Base-by-base conservation (phyloP, 2,888 invertebrate genomes). In the Clitarchus hookeri region DNA sequence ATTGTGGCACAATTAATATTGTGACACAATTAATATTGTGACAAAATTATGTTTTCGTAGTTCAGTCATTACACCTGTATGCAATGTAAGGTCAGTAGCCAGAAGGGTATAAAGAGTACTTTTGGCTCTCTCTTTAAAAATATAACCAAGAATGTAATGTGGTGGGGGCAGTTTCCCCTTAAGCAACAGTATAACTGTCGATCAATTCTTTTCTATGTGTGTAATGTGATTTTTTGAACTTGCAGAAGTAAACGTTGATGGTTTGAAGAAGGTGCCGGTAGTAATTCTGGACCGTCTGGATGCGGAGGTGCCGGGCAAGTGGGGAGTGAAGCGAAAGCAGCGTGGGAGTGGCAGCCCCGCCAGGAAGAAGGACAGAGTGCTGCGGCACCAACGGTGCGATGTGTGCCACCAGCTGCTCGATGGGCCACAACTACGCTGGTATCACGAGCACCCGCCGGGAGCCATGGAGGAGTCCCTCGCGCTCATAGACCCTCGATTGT, bases 401-500 rank as follows among this genome's bases (percentile, higher is more conserved):
- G 91, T 92, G 84, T 94, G 94, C 89, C 90, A 90, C 19, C 93
- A 93, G 89, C 90, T 91, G 82, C 89, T 93, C 54, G 91, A 92
- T 86, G 92, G 92, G 84, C 90, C 91, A 26, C 92, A 93, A 87
- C 90, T 93, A 23, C 90, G 90, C 77, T 87, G 94, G 82, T 96
- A 95, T 90, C 93, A 94, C 89, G 96, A 96, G n/a, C 96, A 96
- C 91, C 95, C 96, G 82, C 95, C 95, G 89, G 93, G 95, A 91
- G 94, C 96, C 84, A 93, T 94, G 84, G 96, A 96, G 90, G 97
- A 97, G 91, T 95, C 94, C 90, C 93, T 96, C 87, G 95, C 96
- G 36, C 92, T 97, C 87, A 96, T 95, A 23, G 94, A 96, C 92
- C 95, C 96, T 79, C 95, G 94, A 90, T 91, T 97, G 88, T 94